phyloP scores from a whole-genome alignment of 2,797 vertebrate genomes.

The Scomberomorus guttatus region DNA sequence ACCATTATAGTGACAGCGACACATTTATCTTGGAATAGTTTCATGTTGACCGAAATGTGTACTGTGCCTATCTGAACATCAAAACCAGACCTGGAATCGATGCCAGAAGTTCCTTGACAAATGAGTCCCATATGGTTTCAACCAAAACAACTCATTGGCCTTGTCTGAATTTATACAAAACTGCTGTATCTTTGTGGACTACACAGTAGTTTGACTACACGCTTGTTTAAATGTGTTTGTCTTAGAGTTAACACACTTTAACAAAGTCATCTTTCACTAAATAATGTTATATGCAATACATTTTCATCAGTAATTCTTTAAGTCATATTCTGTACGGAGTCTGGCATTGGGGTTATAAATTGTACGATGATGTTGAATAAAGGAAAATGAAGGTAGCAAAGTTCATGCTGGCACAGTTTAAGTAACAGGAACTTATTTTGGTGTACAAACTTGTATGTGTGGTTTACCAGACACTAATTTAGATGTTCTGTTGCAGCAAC shows the following conservation, averaged over 20 bases:
- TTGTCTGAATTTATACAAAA: constrained; percentile 72
- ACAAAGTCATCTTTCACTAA: constrained; percentile 52
- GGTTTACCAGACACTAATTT: constrained; percentile 43
- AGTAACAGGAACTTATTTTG: constrained; percentile 7
- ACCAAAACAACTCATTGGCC: constrained; percentile 78
- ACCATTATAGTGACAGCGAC: constrained; percentile 60
- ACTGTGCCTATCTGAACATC: constrained; percentile 79
- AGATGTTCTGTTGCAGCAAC: constrained; percentile 15
- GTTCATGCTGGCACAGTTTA: background rate
- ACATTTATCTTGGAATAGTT: constrained; percentile 77
- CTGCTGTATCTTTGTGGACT: constrained; percentile 72
- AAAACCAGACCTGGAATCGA: constrained; percentile 71
- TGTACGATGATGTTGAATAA: no score
- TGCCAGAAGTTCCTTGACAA: constrained; percentile 78
- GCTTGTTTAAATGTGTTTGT: constrained; percentile 77
- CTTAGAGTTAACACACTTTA: constrained; percentile 64
- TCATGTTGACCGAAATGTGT: constrained; percentile 72
- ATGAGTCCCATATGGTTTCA: constrained; percentile 82
- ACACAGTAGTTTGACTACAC: constrained; percentile 77
- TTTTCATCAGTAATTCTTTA: constrained; percentile 13
- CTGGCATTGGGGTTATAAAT: background rate
- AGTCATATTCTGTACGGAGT: constrained; percentile 18
- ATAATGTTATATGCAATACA: constrained; percentile 3
- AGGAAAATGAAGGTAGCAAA: background rate
- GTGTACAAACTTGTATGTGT: constrained; percentile 13